A percentile compares a stretch with the other conserved stretches of the same genome.
Conservation (phyloP, 2,888 invertebrate genomes). For the Iphiclides podalirius region DNA sequence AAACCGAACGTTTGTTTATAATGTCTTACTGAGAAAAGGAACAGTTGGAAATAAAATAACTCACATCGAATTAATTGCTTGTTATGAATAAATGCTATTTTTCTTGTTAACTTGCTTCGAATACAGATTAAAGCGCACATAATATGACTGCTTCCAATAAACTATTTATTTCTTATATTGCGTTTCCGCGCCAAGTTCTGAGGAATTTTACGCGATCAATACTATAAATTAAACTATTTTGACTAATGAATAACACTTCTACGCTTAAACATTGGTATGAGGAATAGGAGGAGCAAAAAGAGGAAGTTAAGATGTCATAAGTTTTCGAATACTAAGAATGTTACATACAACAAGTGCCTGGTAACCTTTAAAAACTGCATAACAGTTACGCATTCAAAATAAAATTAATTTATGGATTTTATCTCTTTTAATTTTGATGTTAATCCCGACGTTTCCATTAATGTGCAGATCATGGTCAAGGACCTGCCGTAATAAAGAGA, state of each 20-base stretch:
- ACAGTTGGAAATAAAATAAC: slow-evolving; percentile 18
- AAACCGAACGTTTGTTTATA: slow-evolving; percentile 16
- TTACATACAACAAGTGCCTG: no score
- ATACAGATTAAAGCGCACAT: neutral
- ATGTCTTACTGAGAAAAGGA: slow-evolving; percentile 12
- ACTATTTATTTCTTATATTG: slow-evolving; percentile 1
- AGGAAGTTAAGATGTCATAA: neutral
- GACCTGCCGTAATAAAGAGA: no score
- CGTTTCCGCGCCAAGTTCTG: neutral
- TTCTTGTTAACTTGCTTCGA: neutral
- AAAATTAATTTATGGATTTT: no score
- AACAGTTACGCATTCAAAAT: no score
- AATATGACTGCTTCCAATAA: neutral
- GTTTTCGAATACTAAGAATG: no score
- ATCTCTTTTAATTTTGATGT: neutral
- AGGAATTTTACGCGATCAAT: neutral
- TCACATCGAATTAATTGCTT: slow-evolving; percentile 15
- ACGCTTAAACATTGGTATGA: neutral
- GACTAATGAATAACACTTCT: slow-evolving; percentile 3
- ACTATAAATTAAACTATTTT: slow-evolving; percentile 8
- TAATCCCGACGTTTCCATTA: no score
- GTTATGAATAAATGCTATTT: slow-evolving; percentile 12
- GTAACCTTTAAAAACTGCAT: no score
- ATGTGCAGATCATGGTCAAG: no score
- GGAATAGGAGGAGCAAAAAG: neutral